Conservation (phyloP, 2,888 invertebrate genomes). For the Stictocephala bisonia region DNA sequence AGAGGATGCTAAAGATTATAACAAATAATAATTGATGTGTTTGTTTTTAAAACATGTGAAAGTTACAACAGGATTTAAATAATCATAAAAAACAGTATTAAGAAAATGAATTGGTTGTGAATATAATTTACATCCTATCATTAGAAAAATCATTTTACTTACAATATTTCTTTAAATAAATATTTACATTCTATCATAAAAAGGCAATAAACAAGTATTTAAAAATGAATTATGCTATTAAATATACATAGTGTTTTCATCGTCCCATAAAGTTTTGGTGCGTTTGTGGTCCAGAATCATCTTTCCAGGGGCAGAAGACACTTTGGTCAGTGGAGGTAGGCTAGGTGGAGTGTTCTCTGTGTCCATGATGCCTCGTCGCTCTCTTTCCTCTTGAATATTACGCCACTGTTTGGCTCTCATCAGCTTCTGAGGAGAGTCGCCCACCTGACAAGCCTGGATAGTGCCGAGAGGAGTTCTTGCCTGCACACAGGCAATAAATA, state of each 20-base stretch:
- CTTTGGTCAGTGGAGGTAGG: slow-evolving; percentile 23
- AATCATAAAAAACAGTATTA: too few relatives aligned
- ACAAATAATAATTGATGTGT: too few relatives aligned
- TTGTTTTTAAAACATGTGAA: too few relatives aligned
- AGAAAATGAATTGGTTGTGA: too few relatives aligned
- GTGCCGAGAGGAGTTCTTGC: slow-evolving; percentile 29
- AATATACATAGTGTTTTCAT: slow-evolving; percentile 27
- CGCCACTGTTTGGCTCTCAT: slow-evolving; percentile 40
- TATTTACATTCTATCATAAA: too few relatives aligned
- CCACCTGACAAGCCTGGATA: slow-evolving; percentile 7
- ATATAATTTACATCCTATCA: too few relatives aligned
- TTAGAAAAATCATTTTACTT: too few relatives aligned
- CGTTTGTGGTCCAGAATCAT: slow-evolving; percentile 13
- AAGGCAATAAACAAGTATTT: too few relatives aligned
- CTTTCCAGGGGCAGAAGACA: slow-evolving; percentile 39
- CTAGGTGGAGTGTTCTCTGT: slow-evolving; percentile 37
- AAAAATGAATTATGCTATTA: too few relatives aligned
- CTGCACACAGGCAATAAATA: slow-evolving; percentile 1
- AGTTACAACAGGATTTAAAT: too few relatives aligned
- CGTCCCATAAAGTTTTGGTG: slow-evolving; percentile 28
- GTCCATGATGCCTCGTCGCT: slow-evolving; percentile 16
- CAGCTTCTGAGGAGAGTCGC: slow-evolving; percentile 23
- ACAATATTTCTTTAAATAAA: too few relatives aligned
- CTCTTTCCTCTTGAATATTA: slow-evolving; percentile 15
- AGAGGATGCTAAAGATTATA: too few relatives aligned